Evolutionary conservation across 1,140 invertebrate species (phyloP).

Genomic region (Atta texana): DNA sequence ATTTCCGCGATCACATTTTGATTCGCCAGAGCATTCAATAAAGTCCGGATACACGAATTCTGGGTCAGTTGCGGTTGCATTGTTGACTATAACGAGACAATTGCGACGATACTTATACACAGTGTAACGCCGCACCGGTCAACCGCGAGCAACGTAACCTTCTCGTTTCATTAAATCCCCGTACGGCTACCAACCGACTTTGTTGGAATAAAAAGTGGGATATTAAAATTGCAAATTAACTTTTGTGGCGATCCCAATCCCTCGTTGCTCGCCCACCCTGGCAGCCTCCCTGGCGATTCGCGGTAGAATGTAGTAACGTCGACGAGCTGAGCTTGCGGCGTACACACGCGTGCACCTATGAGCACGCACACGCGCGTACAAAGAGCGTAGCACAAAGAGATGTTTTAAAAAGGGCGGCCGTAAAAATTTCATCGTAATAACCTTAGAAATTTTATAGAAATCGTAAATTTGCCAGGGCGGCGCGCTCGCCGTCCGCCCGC

Average conservation of each 20-base stretch:
- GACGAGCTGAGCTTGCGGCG: constrained; percentile 8
- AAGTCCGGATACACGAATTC: constrained; percentile 62
- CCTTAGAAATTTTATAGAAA: constrained; percentile 70
- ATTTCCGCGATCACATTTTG: constrained; percentile 62
- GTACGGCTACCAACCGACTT: constrained; percentile 29
- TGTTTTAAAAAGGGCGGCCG: constrained; percentile 44
- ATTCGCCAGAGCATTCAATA: constrained; percentile 66
- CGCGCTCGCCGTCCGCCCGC: constrained; percentile 28
- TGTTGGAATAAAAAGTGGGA: constrained; percentile 61
- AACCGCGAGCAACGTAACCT: constrained; percentile 41
- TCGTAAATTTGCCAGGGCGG: constrained; percentile 60
- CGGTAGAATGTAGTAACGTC: constrained; percentile 45
- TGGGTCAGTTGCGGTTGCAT: constrained; percentile 69
- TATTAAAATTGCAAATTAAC: constrained; percentile 75
- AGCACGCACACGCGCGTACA: neutral
- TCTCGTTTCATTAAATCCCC: constrained; percentile 68
- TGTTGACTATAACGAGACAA: constrained; percentile 70
- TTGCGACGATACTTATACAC: constrained; percentile 62
- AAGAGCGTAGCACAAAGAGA: constrained; percentile 43
- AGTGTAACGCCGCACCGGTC: constrained; percentile 18
- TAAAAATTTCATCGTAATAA: constrained; percentile 62
- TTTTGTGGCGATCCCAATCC: constrained; percentile 61
- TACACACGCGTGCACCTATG: constrained; percentile 13
- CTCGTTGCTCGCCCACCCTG: constrained; percentile 14
- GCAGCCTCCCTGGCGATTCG: constrained; percentile 25